phyloP scores from a whole-genome alignment of 1,140 invertebrate species.

The Drosophila persimilis region DNA sequence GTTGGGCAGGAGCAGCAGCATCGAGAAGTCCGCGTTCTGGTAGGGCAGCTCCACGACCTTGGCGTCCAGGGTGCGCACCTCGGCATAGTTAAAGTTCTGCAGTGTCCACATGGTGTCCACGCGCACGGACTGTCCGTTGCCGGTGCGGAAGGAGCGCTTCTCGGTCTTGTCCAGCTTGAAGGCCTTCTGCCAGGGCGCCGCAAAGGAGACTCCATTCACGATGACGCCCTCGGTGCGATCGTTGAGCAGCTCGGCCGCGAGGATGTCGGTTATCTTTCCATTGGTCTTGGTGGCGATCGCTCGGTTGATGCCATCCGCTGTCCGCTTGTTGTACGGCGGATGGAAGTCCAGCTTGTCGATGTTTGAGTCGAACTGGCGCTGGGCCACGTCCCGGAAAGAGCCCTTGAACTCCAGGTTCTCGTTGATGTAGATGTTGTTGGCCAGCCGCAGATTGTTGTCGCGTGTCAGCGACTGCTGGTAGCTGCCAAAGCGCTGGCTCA shows the following conservation, averaged over 20 bases:
- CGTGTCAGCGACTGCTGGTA: constrained; percentile 67
- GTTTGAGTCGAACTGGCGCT: constrained; percentile 75
- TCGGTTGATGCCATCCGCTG: constrained; percentile 73
- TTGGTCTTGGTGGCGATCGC: constrained; percentile 69
- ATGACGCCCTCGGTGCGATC: constrained; percentile 76
- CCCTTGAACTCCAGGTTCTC: constrained; percentile 78
- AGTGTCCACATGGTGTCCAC: constrained; percentile 80
- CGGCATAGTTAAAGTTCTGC: constrained; percentile 74
- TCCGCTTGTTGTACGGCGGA: constrained; percentile 79
- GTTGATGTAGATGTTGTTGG: constrained; percentile 79
- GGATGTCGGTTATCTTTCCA: constrained; percentile 66
- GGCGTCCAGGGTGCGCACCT: constrained; percentile 66
- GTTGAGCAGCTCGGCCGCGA: constrained; percentile 64
- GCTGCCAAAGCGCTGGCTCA: constrained; percentile 66
- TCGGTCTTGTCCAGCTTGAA: constrained; percentile 66
- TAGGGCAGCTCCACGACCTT: constrained; percentile 77
- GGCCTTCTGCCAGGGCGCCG: constrained; percentile 74
- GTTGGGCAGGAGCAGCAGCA: constrained; percentile 73
- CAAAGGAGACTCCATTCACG: constrained; percentile 65
- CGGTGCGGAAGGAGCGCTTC: constrained; percentile 62
- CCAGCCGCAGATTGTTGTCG: constrained; percentile 74
- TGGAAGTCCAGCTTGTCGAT: constrained; percentile 79
- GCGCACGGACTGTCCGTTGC: constrained; percentile 59
- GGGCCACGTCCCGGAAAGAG: constrained; percentile 70
- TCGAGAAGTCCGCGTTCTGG: constrained; percentile 72